Evolutionary conservation across 1,140 invertebrate genomes (phyloP), one percentile per base, ranked within the genome.

Genomic region (Stegodyphus dumicola): DNA sequence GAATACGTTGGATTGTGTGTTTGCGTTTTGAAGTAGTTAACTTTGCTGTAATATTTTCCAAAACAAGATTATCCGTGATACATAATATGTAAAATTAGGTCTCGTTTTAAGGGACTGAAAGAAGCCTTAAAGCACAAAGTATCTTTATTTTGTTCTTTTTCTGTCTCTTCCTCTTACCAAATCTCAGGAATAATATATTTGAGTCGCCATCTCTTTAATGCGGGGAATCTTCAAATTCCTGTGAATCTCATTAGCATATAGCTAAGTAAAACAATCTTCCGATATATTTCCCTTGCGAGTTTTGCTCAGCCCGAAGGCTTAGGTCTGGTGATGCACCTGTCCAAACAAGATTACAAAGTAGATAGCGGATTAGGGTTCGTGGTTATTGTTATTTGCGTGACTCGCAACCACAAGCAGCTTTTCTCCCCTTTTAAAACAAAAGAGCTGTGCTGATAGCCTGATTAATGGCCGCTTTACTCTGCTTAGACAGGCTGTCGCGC

Each of bases 301-400:
- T 69, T 78, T 49, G 52, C 67, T 71, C 60, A 80, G 77, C 77
- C 15, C 53, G 52, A 66, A 67, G 77, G 77, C 77, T 80, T 80
- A 80, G 77, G 48, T 15, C 71, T 48, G 77, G 18, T 60, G 65
- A 71, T 71, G 67, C 77, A 80, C 66, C 77, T 80, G 77, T 80
- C 77, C 33, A 80, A 80, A 80, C 77, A 80, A 80, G 77, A 80
- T 80, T 80, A 80, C 76, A 78, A 67, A 48, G 18, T 49, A 65
- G 77, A 80, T 80, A 80, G 67, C 77, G 77, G 77, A 80, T 80
- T 80, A 80, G 53, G 67, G 53, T 11, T 10, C 67, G 67, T 66
- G 67, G 77, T 80, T 80, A 80, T 80, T 80, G 77, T 80, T 80
- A 71, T 71, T 80, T 80, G 52, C 77, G 77, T 71, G 77, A 80